Evolutionary conservation across 1,140 invertebrate species (phyloP).

Genomic region (Capitella teleta): DNA sequence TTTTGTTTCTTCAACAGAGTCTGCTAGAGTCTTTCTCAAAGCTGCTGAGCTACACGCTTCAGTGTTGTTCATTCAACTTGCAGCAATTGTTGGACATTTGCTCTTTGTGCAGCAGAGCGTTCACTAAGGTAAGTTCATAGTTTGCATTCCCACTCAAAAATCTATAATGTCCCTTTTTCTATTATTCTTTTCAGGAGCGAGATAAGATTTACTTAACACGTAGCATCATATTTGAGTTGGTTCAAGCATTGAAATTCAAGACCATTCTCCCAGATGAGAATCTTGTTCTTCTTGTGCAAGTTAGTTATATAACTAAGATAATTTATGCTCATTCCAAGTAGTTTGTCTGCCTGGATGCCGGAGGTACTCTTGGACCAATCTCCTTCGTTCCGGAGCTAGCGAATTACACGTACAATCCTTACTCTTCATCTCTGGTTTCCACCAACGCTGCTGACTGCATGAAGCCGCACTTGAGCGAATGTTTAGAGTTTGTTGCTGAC

Average conservation of each 20-base stretch:
- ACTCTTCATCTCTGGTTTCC: conserved; percentile 45
- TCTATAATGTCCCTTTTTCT: too few relatives aligned
- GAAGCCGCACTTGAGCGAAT: conserved; percentile 80
- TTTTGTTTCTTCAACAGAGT: too few relatives aligned
- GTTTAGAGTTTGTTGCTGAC: conserved; percentile 89
- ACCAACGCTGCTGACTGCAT: conserved; percentile 87
- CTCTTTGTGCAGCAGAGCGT: conserved; percentile 74
- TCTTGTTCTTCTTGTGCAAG: conserved; percentile 78
- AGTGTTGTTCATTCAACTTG: conserved; percentile 75
- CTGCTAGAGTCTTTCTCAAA: conserved; percentile 94
- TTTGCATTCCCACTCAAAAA: too few relatives aligned
- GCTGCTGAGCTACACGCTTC: conserved; percentile 77
- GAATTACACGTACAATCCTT: conserved; percentile 26
- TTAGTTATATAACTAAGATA: conserved; percentile 26
- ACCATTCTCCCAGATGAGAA: conserved; percentile 85
- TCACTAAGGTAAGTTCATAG: conserved; percentile 50
- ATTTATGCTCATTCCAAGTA: conserved; percentile 16
- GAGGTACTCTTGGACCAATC: conserved; percentile 59
- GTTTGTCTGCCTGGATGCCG: conserved; percentile 58
- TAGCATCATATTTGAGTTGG: conserved; percentile 81
- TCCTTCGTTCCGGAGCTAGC: conserved; percentile 43
- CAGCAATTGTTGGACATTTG: conserved; percentile 77
- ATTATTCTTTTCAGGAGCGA: conserved; percentile 55
- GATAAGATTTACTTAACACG: conserved; percentile 85
- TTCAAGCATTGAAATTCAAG: conserved; percentile 93